Evolutionary conservation across 2,797 vertebrate species (phyloP).

Genomic region (Odontamblyopus lacepedii): DNA sequence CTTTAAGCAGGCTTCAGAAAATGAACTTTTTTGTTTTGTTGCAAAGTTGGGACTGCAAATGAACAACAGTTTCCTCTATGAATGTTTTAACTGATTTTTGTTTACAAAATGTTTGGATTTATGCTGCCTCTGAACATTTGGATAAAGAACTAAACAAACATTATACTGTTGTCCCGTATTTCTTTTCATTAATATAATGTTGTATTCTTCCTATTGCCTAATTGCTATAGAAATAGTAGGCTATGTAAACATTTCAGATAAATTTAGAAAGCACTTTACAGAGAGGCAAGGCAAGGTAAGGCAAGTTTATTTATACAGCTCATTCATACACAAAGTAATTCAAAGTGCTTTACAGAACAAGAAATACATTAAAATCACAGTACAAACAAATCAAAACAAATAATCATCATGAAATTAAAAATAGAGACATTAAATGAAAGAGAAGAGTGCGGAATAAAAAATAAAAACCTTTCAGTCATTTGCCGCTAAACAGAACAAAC

Average conservation of each 20-base stretch:
- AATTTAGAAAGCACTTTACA: background rate
- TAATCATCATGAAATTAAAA: no score
- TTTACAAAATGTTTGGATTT: conserved; percentile 21
- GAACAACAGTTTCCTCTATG: conserved; percentile 42
- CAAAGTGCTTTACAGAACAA: no score
- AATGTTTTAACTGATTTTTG: conserved; percentile 37
- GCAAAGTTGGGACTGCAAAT: background rate
- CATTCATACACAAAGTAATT: no score
- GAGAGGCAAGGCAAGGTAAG: background rate
- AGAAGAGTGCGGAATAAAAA: no score
- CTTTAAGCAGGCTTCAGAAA: conserved; percentile 13
- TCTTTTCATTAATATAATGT: background rate
- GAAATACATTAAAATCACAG: no score
- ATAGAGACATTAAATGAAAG: no score
- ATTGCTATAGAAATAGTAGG: background rate
- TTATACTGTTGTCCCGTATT: background rate
- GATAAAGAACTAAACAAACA: conserved; percentile 58
- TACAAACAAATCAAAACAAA: no score
- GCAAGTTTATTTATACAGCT: no score
- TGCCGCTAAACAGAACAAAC: no score
- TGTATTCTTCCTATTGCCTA: background rate
- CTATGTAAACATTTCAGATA: background rate
- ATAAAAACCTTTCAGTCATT: no score
- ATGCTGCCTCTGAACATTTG: conserved; percentile 37
- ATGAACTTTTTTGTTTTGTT: conserved; percentile 26